Conservation (phyloP, 2,888 invertebrate species). For the Lobophora halterata region DNA sequence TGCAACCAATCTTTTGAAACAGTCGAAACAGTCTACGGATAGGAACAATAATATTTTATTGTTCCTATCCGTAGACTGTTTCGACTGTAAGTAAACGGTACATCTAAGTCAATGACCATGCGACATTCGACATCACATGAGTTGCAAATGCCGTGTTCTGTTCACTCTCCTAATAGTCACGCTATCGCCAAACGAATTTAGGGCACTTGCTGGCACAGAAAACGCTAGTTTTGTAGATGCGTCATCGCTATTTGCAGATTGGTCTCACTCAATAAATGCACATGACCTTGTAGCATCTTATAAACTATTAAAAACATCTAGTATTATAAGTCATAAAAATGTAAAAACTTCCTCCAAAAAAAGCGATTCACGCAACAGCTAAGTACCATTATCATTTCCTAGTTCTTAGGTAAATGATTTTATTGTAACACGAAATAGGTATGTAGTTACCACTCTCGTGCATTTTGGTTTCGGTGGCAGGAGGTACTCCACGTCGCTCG, state of each 20-base stretch:
- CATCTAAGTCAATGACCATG: conserved; percentile 64
- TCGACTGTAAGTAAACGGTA: conserved; percentile 53
- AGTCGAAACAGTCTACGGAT: too few species aligned
- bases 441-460: conserved; percentile 34
- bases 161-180: conserved; percentile 48
- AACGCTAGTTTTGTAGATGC: conserved; percentile 20
- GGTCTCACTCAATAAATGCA: conserved; percentile 22
- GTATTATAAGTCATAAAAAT: conserved; percentile 3
- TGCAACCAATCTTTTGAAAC: too few species aligned
- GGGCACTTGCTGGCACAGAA: conserved; percentile 38
- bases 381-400: conserved; percentile 35
- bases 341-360: conserved; percentile 4
- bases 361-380: background rate
- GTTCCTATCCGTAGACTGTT: conserved; percentile 34
- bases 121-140: conserved; percentile 58
- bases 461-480: conserved; percentile 29
- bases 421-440: conserved; percentile 18
- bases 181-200: conserved; percentile 46
- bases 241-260: conserved; percentile 22
- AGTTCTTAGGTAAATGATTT: conserved; percentile 39
- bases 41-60: too few species aligned
- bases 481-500: conserved; percentile 32
- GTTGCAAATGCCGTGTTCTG: conserved; percentile 58
- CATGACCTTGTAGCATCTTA: conserved; percentile 24
- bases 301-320: conserved; percentile 6